Conservation (phyloP, 1,140 invertebrate species). For the Orchesella cincta region DNA sequence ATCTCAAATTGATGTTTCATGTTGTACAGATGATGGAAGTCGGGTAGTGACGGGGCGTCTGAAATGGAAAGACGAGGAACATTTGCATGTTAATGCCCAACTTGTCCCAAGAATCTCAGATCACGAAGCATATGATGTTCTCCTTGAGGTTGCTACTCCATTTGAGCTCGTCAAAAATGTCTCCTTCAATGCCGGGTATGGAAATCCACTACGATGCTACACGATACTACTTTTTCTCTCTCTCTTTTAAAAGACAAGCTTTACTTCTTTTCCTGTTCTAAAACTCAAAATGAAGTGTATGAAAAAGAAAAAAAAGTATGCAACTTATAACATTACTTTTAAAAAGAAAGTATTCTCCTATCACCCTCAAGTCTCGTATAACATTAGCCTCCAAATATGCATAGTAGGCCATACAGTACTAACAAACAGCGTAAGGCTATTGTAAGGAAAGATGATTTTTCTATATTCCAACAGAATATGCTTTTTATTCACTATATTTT, state of each 20-base stretch:
- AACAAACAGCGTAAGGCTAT: too few species aligned
- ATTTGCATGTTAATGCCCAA: conserved; percentile 47
- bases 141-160: conserved; percentile 44
- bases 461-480: too few species aligned
- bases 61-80: conserved; percentile 39
- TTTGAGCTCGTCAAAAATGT: conserved; percentile 47
- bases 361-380: too few species aligned
- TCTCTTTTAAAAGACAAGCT: not conserved
- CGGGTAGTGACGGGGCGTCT: conserved; percentile 39
- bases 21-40: conserved; percentile 44
- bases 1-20: conserved; percentile 44
- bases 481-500: too few species aligned
- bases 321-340: too few species aligned
- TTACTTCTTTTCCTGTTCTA: too few species aligned
- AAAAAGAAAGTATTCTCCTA: too few species aligned
- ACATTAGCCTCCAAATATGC: too few species aligned
- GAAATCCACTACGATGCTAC: not conserved
- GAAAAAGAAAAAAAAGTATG: too few species aligned
- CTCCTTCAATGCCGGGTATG: conserved; percentile 34
- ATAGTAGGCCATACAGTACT: too few species aligned
- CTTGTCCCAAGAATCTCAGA: conserved; percentile 40
- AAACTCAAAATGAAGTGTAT: too few species aligned
- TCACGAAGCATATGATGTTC: conserved; percentile 39
- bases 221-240: not conserved
- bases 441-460: too few species aligned